These are phyloP conservation scores for Dreissena rostriformis DNA, from an alignment of 1,140 invertebrate species.

Conservation along the genomic window DNA sequence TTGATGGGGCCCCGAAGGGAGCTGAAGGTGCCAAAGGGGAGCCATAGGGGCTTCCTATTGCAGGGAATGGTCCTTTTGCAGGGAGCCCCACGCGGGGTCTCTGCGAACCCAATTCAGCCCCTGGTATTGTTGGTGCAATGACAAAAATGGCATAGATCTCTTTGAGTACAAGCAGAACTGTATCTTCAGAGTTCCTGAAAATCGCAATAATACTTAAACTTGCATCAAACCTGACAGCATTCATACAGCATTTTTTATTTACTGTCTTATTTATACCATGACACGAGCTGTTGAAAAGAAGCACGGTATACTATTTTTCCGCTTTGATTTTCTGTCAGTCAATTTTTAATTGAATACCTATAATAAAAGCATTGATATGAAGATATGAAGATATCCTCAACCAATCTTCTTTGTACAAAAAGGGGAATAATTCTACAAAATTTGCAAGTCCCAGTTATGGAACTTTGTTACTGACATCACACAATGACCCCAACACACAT, in stretches of 20 bases:
- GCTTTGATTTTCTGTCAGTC: no score
- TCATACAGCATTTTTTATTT: not conserved
- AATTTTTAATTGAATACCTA: no score
- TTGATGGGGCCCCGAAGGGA: not conserved
- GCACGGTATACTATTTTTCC: no score
- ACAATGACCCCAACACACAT: no score
- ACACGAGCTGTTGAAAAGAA: no score
- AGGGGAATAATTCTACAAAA: no score
- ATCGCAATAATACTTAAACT: conserved; percentile 57
- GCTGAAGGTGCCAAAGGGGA: conserved; percentile 10
- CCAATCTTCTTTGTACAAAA: no score
- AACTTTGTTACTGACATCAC: no score
- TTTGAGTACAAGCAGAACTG: conserved; percentile 94
- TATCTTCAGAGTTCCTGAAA: conserved; percentile 96
- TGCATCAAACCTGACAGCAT: not conserved
- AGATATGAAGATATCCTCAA: no score
- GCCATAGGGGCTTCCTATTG: conserved; percentile 11
- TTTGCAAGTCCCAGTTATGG: no score
- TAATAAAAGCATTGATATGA: no score
- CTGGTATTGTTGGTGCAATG: conserved; percentile 76
- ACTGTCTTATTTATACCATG: not conserved
- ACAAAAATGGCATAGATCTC: conserved; percentile 89
- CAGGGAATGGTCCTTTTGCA: conserved; percentile 40
- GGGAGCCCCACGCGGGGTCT: conserved; percentile 56
- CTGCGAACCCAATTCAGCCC: conserved; percentile 59